phyloP scores from a whole-genome alignment of 1,140 invertebrate species.

The Dufourea novaeangliae region DNA sequence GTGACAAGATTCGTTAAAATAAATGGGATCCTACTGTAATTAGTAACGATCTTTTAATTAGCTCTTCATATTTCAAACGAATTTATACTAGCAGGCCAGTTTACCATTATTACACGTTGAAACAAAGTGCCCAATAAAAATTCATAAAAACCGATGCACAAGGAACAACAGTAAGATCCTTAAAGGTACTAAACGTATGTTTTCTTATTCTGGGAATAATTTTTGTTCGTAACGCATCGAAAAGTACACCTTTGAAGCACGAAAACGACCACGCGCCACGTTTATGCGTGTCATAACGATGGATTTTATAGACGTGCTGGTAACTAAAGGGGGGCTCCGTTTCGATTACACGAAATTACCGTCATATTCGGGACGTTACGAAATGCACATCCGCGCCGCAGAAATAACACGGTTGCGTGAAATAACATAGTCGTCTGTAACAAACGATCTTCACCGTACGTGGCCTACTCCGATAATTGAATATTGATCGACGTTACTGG shows the following conservation, averaged over 20 bases:
- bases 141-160: too few relatives aligned
- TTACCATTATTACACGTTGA: too few relatives aligned
- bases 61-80: too few relatives aligned
- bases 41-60: too few relatives aligned
- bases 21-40: too few relatives aligned
- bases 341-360: constrained; percentile 14
- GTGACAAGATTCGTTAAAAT: too few relatives aligned
- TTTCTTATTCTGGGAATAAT: background rate
- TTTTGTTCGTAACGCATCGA: constrained; percentile 11
- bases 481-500: constrained; percentile 33
- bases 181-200: too few relatives aligned
- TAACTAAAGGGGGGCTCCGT: background rate
- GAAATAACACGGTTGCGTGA: constrained; percentile 28
- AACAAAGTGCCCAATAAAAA: too few relatives aligned
- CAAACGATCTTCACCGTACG: constrained; percentile 22
- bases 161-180: too few relatives aligned
- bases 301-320: background rate
- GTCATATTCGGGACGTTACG: background rate
- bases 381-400: background rate
- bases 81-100: too few relatives aligned
- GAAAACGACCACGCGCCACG: too few relatives aligned
- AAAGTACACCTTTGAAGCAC: constrained; percentile 2
- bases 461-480: constrained; percentile 33
- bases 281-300: background rate
- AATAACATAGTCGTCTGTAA: constrained; percentile 26